A percentile compares a stretch with the other conserved stretches of the same genome.
phyloP scores from a whole-genome alignment of 2,113 vertebrate genomes.

The Beaufortia kweichowensis region DNA sequence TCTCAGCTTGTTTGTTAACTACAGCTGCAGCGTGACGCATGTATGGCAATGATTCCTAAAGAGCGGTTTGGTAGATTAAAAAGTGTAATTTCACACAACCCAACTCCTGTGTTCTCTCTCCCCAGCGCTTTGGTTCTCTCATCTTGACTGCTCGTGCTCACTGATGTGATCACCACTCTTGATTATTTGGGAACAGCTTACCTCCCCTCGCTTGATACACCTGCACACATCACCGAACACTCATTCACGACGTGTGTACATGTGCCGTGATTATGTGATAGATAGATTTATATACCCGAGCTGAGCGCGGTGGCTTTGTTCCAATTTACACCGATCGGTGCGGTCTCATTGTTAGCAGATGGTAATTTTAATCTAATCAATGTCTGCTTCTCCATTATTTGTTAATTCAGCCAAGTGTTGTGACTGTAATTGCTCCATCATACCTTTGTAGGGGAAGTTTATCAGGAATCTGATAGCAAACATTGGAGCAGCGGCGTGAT shows the following conservation, averaged over 20 bases:
- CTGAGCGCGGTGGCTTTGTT: not conserved
- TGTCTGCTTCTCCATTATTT: conserved; percentile 38
- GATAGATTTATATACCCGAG: conserved; percentile 3
- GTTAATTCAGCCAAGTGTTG: conserved; percentile 25
- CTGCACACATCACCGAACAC: not conserved
- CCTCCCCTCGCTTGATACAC: not conserved
- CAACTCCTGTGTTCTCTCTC: not conserved
- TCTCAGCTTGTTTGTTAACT: not conserved
- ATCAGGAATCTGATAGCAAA: conserved; percentile 4
- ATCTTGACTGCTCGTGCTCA: not conserved
- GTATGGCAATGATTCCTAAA: not conserved
- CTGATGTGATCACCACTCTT: not conserved
- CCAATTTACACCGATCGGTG: not conserved
- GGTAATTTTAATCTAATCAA: conserved; percentile 37
- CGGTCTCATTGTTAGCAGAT: conserved; percentile 18
- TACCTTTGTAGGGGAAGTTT: conserved; percentile 23
- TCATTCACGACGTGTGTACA: not conserved
- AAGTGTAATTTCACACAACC: conserved; percentile 15
- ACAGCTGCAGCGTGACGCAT: not conserved
- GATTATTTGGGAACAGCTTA: not conserved
- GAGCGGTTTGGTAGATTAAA: not conserved
- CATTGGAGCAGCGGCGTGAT: not conserved
- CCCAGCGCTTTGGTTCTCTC: not conserved
- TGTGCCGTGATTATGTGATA: not conserved
- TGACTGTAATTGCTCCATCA: conserved; percentile 33